Evolutionary conservation across 2,888 invertebrate genomes (phyloP).

Genomic region (Lathronympha strigana): DNA sequence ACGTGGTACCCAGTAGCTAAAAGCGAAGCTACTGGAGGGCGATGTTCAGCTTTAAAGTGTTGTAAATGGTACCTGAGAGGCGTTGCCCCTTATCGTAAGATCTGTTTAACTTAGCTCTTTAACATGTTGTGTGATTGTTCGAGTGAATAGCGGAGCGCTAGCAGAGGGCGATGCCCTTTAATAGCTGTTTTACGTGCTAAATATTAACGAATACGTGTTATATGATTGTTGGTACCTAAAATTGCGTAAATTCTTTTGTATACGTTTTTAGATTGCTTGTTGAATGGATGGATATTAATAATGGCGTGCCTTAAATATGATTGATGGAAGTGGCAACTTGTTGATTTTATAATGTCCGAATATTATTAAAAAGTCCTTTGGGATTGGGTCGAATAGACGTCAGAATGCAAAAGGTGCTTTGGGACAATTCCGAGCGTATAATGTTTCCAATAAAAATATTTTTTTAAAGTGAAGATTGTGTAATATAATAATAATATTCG

Average conservation of each 20-base stretch:
- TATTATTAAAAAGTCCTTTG: too few relatives aligned
- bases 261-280: not conserved
- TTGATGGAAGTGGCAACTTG: not conserved
- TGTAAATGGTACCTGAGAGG: not conserved
- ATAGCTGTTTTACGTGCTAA: not conserved
- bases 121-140: too few relatives aligned
- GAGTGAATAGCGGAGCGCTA: not conserved
- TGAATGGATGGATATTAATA: not conserved
- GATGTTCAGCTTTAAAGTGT: not conserved
- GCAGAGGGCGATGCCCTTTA: not conserved
- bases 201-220: too few relatives aligned
- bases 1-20: not conserved
- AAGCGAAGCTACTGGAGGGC: not conserved
- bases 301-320: not conserved
- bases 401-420: too few relatives aligned
- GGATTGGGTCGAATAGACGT: too few relatives aligned
- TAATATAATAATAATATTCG: too few relatives aligned
- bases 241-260: not conserved
- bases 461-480: too few relatives aligned
- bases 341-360: not conserved
- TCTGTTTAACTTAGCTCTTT: constrained; percentile 2
- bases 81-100: not conserved
- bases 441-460: too few relatives aligned
- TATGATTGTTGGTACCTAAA: not conserved
- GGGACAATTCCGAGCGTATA: too few relatives aligned